Evolutionary conservation across 1,140 invertebrate species (phyloP), one percentile per base, ranked within the genome.

Genomic region (Papilio machaon): DNA sequence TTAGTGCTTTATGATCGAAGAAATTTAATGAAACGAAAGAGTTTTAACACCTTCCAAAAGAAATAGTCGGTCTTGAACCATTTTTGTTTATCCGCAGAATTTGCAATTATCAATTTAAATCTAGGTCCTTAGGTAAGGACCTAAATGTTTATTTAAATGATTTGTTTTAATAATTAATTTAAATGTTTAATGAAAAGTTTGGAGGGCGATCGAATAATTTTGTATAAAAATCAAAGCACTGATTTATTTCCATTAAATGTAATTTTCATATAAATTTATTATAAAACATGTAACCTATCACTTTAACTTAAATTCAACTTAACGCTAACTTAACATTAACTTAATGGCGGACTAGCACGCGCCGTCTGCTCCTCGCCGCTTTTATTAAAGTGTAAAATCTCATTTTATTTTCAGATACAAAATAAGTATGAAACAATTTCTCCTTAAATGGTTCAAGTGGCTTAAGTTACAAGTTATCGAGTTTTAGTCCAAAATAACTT

Each of bases 381-480:
- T 76, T 76, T 76, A 74, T 74, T 74, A 74, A 76, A 76, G 74
- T 49, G 23, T 76, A 76, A 76, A 76, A 76, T 47, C 43, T 74
- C 46, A 46, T 76, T 76, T 76, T 76, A 76, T 76, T 76, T 47
- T 47, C n/a, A 76, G 19, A 46, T 49, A 52, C 46, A 49, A 52
- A 49, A 52, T 76, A 76, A 76, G 74, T 76, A 76, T 52, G 74
- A 76, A 76, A 76, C 74, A 76, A 54, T 76, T 52, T 76, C 74
- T 54, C 43, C 47, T 49, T 76, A 76, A 76, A 52, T 76, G 43
- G 46, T 47, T 47, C 19, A 23, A 5, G 30, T 10, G 30, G 23
- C 13, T 35, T 35, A 70, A 70, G 64, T 70, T 70, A 70, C 30
- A 38, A 38, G 64, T 70, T 70, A 35, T 38, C 10, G 30, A 70